Evolutionary conservation across 2,888 invertebrate genomes (phyloP).

Genomic region (Rapana venosa): DNA sequence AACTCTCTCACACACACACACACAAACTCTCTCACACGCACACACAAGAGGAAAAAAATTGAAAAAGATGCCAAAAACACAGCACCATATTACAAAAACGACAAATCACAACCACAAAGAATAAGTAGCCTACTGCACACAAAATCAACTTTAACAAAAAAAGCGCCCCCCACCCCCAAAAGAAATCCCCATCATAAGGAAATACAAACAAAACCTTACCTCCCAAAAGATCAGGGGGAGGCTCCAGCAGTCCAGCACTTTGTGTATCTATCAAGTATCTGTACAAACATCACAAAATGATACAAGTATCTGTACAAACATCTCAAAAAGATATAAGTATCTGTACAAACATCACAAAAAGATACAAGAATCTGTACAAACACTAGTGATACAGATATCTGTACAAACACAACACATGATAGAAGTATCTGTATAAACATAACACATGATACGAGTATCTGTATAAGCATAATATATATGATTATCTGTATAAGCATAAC

Average conservation of each 20-base stretch:
- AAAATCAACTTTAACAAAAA: neutral
- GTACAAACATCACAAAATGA: slow-evolving; percentile 7
- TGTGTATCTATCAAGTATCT: slow-evolving; percentile 51
- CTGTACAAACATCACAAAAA: neutral
- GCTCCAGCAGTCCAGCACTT: slow-evolving; percentile 49
- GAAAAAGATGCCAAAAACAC: neutral
- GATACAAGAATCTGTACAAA: neutral
- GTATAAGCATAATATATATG: neutral
- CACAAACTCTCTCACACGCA: too few relatives aligned
- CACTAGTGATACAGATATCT: too few relatives aligned
- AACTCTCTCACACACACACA: too few relatives aligned
- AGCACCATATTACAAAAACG: too few relatives aligned
- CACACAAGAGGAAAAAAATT: neutral
- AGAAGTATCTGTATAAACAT: neutral
- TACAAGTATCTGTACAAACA: neutral
- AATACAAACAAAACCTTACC: slow-evolving; percentile 40
- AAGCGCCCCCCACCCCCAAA: neutral
- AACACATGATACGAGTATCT: neutral
- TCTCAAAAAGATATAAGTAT: slow-evolving; percentile 9
- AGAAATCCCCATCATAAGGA: neutral
- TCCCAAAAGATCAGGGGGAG: slow-evolving; percentile 53
- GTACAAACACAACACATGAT: neutral
- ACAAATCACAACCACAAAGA: neutral
- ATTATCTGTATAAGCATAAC: neutral
- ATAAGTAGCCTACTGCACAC: neutral